Evolutionary conservation across 2,113 vertebrate genomes (phyloP).

Genomic region (Apteryx mantelli): DNA sequence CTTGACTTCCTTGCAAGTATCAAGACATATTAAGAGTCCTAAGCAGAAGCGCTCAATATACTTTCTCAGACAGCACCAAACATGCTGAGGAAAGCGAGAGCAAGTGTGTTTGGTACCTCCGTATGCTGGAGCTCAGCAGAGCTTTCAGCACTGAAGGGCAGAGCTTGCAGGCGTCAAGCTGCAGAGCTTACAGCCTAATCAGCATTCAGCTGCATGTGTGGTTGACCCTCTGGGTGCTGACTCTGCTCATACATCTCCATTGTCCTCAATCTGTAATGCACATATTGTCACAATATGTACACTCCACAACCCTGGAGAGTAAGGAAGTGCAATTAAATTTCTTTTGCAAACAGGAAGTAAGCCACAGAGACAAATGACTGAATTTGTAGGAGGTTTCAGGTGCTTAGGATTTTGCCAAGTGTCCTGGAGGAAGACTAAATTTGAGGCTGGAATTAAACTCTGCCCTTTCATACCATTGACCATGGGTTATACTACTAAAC

Average conservation of each 20-base stretch:
- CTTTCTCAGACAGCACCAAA: background rate
- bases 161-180: background rate
- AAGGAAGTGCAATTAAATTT: background rate
- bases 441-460: background rate
- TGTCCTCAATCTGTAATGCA: background rate
- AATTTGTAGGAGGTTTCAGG: background rate
- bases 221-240: background rate
- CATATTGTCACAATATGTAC: background rate
- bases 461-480: background rate
- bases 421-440: background rate
- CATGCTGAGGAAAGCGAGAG: background rate
- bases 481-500: background rate
- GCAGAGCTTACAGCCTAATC: background rate
- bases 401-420: background rate
- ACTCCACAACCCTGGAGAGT: background rate
- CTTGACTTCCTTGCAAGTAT: background rate
- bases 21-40: background rate
- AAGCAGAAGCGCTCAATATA: background rate
- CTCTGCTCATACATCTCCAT: background rate
- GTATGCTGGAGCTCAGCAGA: rapidly evolving
- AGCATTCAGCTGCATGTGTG: background rate
- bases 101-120: background rate
- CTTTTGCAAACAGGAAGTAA: background rate
- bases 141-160: background rate
- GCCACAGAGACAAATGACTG: background rate